Evolutionary conservation across 2,113 vertebrate genomes (phyloP).

Genomic region (Clinocottus analis): DNA sequence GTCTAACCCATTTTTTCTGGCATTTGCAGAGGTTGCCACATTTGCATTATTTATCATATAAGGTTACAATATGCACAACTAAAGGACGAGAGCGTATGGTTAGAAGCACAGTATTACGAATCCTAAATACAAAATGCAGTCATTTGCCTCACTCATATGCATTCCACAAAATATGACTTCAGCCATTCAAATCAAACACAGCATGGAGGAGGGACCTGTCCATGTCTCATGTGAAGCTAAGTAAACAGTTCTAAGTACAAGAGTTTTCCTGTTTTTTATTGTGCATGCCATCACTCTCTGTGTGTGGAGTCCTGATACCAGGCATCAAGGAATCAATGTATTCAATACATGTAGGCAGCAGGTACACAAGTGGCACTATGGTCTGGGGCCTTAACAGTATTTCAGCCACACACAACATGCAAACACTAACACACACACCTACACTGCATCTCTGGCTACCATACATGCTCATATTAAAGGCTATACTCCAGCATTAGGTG

Average conservation of each 20-base stretch:
- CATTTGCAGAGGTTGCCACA: constrained; percentile 81
- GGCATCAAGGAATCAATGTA: constrained; percentile 17
- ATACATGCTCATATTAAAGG: constrained; percentile 31
- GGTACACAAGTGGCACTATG: constrained; percentile 54
- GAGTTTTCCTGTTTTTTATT: constrained; percentile 14
- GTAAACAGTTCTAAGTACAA: constrained; percentile 38
- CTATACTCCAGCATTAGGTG: constrained; percentile 1
- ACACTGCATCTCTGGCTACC: too few species aligned
- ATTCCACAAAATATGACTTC: constrained; percentile 55
- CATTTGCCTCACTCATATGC: constrained; percentile 61
- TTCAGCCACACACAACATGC: constrained; percentile 10
- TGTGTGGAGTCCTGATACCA: background rate
- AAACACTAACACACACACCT: constrained; percentile 15
- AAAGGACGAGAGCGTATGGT: constrained; percentile 57
- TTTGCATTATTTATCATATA: constrained; percentile 86
- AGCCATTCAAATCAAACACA: constrained; percentile 55
- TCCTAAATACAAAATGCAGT: constrained; percentile 76
- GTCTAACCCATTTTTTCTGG: constrained; percentile 74
- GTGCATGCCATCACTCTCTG: background rate
- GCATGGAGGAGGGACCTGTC: constrained; percentile 18
- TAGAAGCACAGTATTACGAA: constrained; percentile 79
- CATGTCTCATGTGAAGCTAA: constrained; percentile 34
- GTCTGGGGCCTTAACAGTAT: constrained; percentile 27
- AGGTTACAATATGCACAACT: constrained; percentile 73
- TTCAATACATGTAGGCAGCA: constrained; percentile 26